Percentiles rank a stretch among this genome's conserved stretches.
Evolutionary conservation across 2,797 vertebrate genomes (phyloP).

Genomic region (Coilia nasus): DNA sequence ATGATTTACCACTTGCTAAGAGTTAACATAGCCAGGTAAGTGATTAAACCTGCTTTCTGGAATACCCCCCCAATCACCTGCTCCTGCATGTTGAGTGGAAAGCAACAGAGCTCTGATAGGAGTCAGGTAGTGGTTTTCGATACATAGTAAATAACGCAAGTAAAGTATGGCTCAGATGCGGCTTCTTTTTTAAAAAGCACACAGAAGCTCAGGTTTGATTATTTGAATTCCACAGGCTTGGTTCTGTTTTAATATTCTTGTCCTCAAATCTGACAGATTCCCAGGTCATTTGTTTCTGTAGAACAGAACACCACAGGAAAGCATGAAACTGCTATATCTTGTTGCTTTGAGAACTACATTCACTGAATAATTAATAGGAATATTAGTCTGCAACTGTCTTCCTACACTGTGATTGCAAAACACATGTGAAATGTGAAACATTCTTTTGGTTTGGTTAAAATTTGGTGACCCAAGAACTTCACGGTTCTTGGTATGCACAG

Average conservation of each 20-base stretch:
- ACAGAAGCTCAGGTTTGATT: background rate
- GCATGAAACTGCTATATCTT: background rate
- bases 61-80: too few species aligned
- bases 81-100: background rate
- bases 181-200: background rate
- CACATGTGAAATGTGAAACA: constrained; percentile 1
- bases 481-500: constrained; percentile 1
- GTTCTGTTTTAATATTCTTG: background rate
- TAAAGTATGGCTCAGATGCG: constrained; percentile 8
- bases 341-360: background rate
- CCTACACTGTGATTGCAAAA: background rate
- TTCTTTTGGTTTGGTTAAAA: background rate
- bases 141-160: constrained; percentile 41
- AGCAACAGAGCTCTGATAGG: constrained; percentile 17
- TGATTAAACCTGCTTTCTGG: too few species aligned
- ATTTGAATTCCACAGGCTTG: background rate
- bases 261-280: background rate
- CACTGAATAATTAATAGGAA: background rate
- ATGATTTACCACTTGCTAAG: too few species aligned
- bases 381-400: background rate
- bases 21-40: too few species aligned
- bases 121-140: constrained; percentile 53
- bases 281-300: background rate
- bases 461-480: background rate
- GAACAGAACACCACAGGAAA: background rate